These are phyloP conservation scores for Sandelia bainsii DNA, from an alignment of 2,797 vertebrate genomes.

Conservation along the genomic window DNA sequence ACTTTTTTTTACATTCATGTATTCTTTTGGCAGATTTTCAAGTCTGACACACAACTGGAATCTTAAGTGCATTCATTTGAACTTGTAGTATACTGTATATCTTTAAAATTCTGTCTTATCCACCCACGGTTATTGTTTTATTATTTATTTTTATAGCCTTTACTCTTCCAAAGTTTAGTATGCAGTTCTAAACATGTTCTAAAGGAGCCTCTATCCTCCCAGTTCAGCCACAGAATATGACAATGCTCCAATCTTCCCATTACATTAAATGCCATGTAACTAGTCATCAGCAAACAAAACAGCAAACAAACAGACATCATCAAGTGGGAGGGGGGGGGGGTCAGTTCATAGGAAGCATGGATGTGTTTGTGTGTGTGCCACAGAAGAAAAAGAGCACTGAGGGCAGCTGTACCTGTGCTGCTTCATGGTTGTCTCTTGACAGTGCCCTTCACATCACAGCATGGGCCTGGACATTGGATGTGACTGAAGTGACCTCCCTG, in stretches of 20 bases:
- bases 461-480: conserved; percentile 83
- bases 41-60: conserved; percentile 15
- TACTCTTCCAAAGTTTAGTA: conserved; percentile 14
- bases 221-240: conserved; percentile 2
- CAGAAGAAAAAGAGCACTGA: conserved; percentile 76
- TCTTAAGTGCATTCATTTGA: conserved; percentile 18
- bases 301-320: conserved; percentile 53
- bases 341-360: conserved; percentile 59
- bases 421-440: conserved; percentile 88
- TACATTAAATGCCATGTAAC: conserved; percentile 8
- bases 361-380: conserved; percentile 48
- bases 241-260: not conserved
- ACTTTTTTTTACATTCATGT: conserved; percentile 2
- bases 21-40: conserved; percentile 39
- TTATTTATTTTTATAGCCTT: conserved; percentile 22
- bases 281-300: conserved; percentile 20
- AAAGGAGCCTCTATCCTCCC: conserved; percentile 3
- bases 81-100: conserved; percentile 12
- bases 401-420: conserved; percentile 86
- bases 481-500: conserved; percentile 88
- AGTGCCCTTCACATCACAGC: conserved; percentile 90
- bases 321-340: conserved; percentile 67
- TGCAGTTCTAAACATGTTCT: conserved; percentile 10
- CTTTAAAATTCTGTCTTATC: conserved; percentile 26
- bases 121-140: conserved; percentile 28